Conservation (phyloP, 1,140 invertebrate species). For the Eumaeus atala region DNA sequence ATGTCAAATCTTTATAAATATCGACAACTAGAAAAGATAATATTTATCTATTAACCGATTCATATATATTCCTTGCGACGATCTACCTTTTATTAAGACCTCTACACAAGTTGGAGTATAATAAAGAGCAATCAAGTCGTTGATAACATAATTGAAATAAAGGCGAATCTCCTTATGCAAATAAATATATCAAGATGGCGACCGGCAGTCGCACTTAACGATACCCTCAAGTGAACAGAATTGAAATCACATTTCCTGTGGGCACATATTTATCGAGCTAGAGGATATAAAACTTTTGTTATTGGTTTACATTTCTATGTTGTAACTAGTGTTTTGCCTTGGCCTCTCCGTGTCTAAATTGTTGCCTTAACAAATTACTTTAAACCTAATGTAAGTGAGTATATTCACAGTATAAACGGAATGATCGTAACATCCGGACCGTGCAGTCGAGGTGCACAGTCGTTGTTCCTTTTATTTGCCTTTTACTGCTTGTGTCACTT, state of each 20-base stretch:
- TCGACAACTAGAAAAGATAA: not conserved
- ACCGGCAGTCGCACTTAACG: not conserved
- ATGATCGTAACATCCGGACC: slow-evolving; percentile 5
- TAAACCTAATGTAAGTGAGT: no score
- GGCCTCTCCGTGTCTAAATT: no score
- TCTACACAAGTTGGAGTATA: not conserved
- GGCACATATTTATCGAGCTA: not conserved
- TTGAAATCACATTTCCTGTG: slow-evolving; percentile 8
- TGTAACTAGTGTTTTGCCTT: no score
- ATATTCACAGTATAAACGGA: not conserved
- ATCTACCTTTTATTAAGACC: no score
- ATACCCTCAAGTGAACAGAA: slow-evolving; percentile 9
- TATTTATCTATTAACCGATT: no score
- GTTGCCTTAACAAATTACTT: no score
- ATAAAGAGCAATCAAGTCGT: not conserved
- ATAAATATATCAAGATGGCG: slow-evolving; percentile 1
- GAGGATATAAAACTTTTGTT: no score
- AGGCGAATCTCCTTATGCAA: slow-evolving; percentile 7
- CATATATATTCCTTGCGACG: no score
- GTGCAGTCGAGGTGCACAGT: slow-evolving; percentile 1
- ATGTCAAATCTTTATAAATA: no score
- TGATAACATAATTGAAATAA: not conserved
- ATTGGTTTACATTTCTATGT: no score
- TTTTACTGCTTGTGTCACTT: not conserved
- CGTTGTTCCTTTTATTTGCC: not conserved